Evolutionary conservation across 1,140 invertebrate genomes (phyloP).

Genomic region (Sitodiplosis mosellana): DNA sequence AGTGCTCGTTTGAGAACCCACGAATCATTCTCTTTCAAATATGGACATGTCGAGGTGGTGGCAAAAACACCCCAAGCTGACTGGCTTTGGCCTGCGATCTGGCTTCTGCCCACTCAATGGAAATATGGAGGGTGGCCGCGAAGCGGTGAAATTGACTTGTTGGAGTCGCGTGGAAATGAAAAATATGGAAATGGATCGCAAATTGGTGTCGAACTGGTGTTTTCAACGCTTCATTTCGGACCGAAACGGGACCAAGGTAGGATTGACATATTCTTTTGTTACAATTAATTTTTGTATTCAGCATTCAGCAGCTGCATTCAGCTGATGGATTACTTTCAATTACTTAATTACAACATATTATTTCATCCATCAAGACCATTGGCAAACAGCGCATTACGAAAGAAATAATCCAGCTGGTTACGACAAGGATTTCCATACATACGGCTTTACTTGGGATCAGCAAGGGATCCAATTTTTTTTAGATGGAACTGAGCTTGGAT

Average conservation of each 20-base stretch:
- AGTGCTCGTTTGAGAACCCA: slow-evolving; percentile 46
- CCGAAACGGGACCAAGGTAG: slow-evolving; percentile 29
- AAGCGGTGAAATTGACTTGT: slow-evolving; percentile 30
- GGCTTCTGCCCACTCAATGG: slow-evolving; percentile 36
- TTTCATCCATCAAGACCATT: too few species aligned
- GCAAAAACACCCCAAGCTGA: slow-evolving; percentile 52
- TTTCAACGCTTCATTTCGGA: slow-evolving; percentile 42
- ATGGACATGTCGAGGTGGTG: slow-evolving; percentile 43
- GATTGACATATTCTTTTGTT: too few species aligned
- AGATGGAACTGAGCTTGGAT: slow-evolving; percentile 11
- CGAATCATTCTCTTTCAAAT: slow-evolving; percentile 41
- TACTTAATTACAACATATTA: too few species aligned
- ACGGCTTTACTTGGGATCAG: slow-evolving; percentile 11
- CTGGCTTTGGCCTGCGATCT: slow-evolving; percentile 47
- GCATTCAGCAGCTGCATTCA: too few species aligned
- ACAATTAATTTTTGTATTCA: too few species aligned
- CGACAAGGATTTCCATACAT: slow-evolving; percentile 7
- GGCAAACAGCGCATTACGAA: slow-evolving; percentile 28
- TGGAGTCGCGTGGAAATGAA: slow-evolving; percentile 37
- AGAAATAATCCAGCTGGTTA: slow-evolving; percentile 19
- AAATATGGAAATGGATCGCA: slow-evolving; percentile 30
- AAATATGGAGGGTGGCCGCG: slow-evolving; percentile 32
- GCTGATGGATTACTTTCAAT: too few species aligned
- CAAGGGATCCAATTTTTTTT: slow-evolving; percentile 8
- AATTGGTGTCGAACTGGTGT: slow-evolving; percentile 35